Conservation (phyloP, 2,797 vertebrate species). For the Thalassophryne amazonica region DNA sequence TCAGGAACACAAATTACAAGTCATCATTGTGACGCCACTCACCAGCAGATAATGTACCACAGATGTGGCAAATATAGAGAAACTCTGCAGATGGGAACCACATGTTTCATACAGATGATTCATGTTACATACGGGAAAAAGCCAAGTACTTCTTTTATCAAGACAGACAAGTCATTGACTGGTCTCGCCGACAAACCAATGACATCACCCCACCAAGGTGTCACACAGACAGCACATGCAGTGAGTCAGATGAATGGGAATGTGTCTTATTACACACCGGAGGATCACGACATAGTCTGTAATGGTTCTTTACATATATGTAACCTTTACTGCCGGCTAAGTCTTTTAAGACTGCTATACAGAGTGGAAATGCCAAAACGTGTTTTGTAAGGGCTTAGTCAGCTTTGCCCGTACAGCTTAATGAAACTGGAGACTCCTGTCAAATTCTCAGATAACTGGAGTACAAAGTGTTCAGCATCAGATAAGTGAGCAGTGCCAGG, state of each 20-base stretch:
- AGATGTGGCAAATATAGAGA: constrained; percentile 49
- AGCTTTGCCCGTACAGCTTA: constrained; percentile 54
- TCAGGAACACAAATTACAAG: constrained; percentile 37
- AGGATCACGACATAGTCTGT: constrained; percentile 4
- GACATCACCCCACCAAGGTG: constrained; percentile 40
- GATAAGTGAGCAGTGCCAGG: constrained; percentile 52
- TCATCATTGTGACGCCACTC: constrained; percentile 66
- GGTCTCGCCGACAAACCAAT: constrained; percentile 36
- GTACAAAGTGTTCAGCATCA: constrained; percentile 66
- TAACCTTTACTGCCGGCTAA: background rate
- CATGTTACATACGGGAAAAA: constrained; percentile 43
- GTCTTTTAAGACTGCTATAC: constrained; percentile 20
- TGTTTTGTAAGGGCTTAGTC: constrained; percentile 63
- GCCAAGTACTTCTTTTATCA: background rate
- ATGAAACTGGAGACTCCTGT: constrained; percentile 61
- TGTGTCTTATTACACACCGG: constrained; percentile 37
- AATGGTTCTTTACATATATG: constrained; percentile 7
- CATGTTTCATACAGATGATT: constrained; percentile 48
- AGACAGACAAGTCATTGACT: constrained; percentile 47
- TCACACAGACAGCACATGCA: constrained; percentile 3
- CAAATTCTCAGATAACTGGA: constrained; percentile 63
- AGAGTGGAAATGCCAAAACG: constrained; percentile 28
- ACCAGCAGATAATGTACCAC: constrained; percentile 51
- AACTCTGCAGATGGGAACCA: constrained; percentile 33
- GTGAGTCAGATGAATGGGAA: constrained; percentile 27